Evolutionary conservation across 2,888 invertebrate species (phyloP).

Genomic region (Aphidius colemani): DNA sequence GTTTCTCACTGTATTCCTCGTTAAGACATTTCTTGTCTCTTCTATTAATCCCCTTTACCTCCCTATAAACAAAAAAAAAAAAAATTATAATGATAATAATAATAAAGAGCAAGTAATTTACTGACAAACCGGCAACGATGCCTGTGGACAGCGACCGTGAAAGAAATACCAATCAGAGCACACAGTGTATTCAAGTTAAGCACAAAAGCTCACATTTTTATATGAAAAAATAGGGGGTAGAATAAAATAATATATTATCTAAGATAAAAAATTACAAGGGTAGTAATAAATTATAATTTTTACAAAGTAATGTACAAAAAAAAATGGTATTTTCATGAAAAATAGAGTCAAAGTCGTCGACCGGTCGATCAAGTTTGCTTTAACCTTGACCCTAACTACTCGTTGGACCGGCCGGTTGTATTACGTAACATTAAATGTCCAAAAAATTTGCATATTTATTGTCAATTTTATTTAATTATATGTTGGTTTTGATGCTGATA

Average conservation of each 20-base stretch:
- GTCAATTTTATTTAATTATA: background rate
- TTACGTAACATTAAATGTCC: background rate
- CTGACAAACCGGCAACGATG: constrained; percentile 7
- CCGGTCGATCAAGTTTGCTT: constrained; percentile 40
- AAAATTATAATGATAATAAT: background rate
- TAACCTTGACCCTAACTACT: constrained; percentile 30
- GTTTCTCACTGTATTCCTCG: constrained; percentile 29
- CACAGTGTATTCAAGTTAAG: background rate
- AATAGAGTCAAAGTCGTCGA: constrained; percentile 40
- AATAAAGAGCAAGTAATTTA: constrained; percentile 7
- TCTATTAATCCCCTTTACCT: background rate
- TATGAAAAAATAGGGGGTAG: background rate
- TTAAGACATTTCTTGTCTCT: constrained; percentile 32
- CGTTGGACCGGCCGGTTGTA: constrained; percentile 10
- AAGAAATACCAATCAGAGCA: background rate
- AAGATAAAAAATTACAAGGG: background rate
- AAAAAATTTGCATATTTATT: background rate
- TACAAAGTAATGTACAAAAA: background rate
- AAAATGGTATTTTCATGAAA: constrained; percentile 7
- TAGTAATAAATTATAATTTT: background rate
- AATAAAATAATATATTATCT: background rate
- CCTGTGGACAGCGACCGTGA: constrained; percentile 5
- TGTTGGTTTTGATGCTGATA: too few species aligned
- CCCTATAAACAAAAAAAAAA: background rate
- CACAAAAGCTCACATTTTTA: background rate